These are phyloP conservation scores for Eira barbara DNA, from an alignment of 2,113 vertebrate genomes.

Conservation along the genomic window DNA sequence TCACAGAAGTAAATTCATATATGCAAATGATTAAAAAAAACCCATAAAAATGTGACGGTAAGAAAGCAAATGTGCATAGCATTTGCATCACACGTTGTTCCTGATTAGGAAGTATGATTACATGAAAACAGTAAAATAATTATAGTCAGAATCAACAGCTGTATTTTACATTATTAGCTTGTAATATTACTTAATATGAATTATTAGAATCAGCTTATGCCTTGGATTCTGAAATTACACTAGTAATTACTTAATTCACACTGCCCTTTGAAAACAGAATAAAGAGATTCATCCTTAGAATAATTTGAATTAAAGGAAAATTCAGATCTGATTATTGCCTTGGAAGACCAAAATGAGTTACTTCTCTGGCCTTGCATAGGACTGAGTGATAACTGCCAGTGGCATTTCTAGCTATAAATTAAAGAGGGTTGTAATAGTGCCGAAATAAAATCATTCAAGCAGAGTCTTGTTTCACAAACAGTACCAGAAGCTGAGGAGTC, in stretches of 20 bases:
- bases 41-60: background rate
- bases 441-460: slow-evolving; percentile 78
- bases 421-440: slow-evolving; percentile 69
- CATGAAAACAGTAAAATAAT: background rate
- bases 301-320: slow-evolving; percentile 33
- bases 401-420: slow-evolving; percentile 69
- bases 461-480: slow-evolving; percentile 76
- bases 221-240: background rate
- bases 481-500: slow-evolving; percentile 68
- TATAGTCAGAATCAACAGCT: background rate
- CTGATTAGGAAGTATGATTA: background rate
- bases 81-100: background rate
- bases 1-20: background rate
- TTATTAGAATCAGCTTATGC: background rate
- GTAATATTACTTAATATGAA: background rate
- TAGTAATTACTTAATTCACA: background rate
- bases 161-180: background rate
- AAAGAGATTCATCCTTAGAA: background rate
- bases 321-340: slow-evolving; percentile 46
- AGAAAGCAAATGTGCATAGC: background rate
- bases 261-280: background rate
- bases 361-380: slow-evolving; percentile 36
- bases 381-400: slow-evolving; percentile 69
- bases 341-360: slow-evolving; percentile 61
- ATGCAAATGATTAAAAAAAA: background rate